phyloP scores from a whole-genome alignment of 2,888 invertebrate genomes.

The Torymus tubicola region DNA sequence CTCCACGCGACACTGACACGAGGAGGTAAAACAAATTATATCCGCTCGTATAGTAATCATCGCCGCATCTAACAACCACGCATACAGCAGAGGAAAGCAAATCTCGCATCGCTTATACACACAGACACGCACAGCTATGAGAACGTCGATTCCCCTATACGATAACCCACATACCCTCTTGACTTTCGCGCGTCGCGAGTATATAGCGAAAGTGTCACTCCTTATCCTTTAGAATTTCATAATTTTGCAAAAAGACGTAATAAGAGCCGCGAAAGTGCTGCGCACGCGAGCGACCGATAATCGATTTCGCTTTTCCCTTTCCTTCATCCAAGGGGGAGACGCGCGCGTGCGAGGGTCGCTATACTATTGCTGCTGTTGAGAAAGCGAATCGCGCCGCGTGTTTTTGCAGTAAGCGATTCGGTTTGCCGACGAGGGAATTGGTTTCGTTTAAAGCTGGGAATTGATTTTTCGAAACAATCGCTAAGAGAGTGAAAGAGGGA shows the following conservation, averaged over 20 bases:
- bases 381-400: too few relatives aligned
- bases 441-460: too few relatives aligned
- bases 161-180: slow-evolving; percentile 41
- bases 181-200: slow-evolving; percentile 21
- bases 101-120: not conserved
- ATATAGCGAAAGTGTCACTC: slow-evolving; percentile 41
- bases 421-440: too few relatives aligned
- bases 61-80: not conserved
- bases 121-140: slow-evolving; percentile 39
- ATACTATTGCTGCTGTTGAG: too few relatives aligned
- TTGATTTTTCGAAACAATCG: too few relatives aligned
- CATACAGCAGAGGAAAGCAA: not conserved
- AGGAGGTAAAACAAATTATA: too few relatives aligned
- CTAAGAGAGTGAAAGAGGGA: too few relatives aligned
- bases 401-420: too few relatives aligned
- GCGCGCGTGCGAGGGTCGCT: too few relatives aligned
- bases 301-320: not conserved
- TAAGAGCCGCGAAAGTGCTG: slow-evolving; percentile 36
- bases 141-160: not conserved
- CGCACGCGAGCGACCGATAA: too few relatives aligned
- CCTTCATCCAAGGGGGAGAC: too few relatives aligned
- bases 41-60: not conserved
- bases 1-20: too few relatives aligned
- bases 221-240: slow-evolving; percentile 52
- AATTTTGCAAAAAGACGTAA: slow-evolving; percentile 57